Evolutionary conservation across 2,888 invertebrate genomes (phyloP).

Genomic region (Therioaphis trifolii): DNA sequence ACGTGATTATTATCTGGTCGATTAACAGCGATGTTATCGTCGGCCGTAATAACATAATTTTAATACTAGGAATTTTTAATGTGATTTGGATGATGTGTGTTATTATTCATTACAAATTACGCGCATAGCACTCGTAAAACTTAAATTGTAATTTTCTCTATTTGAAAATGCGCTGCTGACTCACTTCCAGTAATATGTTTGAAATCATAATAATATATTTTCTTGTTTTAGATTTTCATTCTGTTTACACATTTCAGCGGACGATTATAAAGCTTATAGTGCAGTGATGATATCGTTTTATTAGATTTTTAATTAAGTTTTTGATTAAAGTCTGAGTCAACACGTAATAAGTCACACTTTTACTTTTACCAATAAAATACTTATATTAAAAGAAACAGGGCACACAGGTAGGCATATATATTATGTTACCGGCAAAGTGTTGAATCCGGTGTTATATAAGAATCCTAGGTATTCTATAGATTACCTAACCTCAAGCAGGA

Average conservation of each 20-base stretch:
- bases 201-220: neutral
- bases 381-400: constrained; percentile 12
- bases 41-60: neutral
- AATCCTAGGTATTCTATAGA: no score
- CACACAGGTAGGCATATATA: no score
- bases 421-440: no score
- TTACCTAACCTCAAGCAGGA: no score
- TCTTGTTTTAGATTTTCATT: no score
- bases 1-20: neutral
- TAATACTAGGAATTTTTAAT: neutral
- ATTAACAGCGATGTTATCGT: neutral
- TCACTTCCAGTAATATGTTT: neutral
- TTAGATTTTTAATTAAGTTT: constrained; percentile 51
- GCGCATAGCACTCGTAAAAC: neutral
- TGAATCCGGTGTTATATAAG: neutral
- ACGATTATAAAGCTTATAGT: constrained; percentile 3
- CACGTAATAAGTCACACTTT: neutral
- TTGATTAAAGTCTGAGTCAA: neutral
- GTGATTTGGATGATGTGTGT: neutral
- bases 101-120: neutral
- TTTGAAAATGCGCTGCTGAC: neutral
- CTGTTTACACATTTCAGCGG: neutral
- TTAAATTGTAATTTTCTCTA: neutral
- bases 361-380: constrained; percentile 12
- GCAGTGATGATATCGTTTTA: constrained; percentile 22